phyloP scores from a whole-genome alignment of 2,113 vertebrate genomes.

The Oreotrochilus melanogaster region DNA sequence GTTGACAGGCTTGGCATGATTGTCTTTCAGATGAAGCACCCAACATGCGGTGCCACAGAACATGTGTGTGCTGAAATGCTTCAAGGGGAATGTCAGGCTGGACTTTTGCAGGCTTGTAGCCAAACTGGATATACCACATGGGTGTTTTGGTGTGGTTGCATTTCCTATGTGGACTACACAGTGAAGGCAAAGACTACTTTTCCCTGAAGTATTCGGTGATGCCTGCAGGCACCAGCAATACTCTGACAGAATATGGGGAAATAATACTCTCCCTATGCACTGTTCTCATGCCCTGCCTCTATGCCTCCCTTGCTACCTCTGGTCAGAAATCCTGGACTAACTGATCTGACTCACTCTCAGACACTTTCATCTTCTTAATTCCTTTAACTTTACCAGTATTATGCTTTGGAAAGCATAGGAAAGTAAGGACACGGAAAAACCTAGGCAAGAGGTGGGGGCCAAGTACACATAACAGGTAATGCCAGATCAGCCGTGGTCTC shows the following conservation, averaged over 20 bases:
- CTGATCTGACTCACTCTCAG: not conserved
- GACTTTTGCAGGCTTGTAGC: accelerated
- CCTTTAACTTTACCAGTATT: not conserved
- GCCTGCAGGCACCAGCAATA: not conserved
- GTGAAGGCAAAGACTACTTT: not conserved
- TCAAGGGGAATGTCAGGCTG: not conserved
- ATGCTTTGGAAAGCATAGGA: not conserved
- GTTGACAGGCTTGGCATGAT: not conserved
- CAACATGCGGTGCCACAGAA: accelerated
- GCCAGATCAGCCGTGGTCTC: accelerated
- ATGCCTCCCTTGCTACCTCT: accelerated
- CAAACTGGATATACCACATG: not conserved
- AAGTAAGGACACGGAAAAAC: not conserved
- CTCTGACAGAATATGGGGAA: not conserved
- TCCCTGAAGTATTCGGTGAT: not conserved
- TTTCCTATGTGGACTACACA: accelerated
- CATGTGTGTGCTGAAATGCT: not conserved
- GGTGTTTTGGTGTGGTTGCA: not conserved
- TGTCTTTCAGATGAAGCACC: too few species aligned
- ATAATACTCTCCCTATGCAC: accelerated
- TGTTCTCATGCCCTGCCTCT: not conserved
- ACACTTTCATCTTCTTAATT: not conserved
- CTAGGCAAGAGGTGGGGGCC: accelerated
- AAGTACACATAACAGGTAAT: accelerated
- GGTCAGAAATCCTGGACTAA: not conserved